These are phyloP conservation scores for Nettapus auritus DNA, from an alignment of 2,113 vertebrate genomes.

Conservation along the genomic window DNA sequence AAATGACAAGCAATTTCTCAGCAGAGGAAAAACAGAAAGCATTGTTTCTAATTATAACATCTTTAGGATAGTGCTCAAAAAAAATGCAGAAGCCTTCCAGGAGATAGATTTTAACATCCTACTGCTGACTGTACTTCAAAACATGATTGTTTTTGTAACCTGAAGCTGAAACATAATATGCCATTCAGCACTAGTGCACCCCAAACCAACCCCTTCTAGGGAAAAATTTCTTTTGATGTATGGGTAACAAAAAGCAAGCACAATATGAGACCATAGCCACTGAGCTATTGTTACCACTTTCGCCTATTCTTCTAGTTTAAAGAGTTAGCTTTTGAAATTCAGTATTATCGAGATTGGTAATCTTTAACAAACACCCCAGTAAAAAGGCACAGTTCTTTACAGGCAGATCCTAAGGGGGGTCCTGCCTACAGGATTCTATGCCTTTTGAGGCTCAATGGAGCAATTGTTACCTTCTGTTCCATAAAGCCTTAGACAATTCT, in stretches of 20 bases:
- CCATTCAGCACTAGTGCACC: slow-evolving; percentile 37
- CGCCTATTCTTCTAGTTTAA: slow-evolving; percentile 62
- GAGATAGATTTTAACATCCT: slow-evolving; percentile 30
- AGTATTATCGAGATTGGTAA: slow-evolving; percentile 72
- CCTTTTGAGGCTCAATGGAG: slow-evolving; percentile 74
- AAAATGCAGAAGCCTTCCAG: slow-evolving; percentile 39
- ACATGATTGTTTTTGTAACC: slow-evolving; percentile 59
- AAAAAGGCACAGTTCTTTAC: slow-evolving; percentile 52
- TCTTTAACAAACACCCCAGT: slow-evolving; percentile 75
- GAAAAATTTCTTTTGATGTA: slow-evolving; percentile 67
- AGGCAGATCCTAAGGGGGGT: slow-evolving; percentile 48
- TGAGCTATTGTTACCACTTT: slow-evolving; percentile 66
- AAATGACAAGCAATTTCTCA: slow-evolving; percentile 32
- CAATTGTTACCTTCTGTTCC: slow-evolving; percentile 76
- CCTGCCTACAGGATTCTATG: slow-evolving; percentile 68
- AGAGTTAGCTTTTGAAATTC: slow-evolving; percentile 76
- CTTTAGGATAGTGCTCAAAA: neutral
- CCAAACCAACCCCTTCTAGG: slow-evolving; percentile 17
- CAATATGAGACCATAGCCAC: slow-evolving; percentile 45
- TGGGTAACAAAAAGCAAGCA: slow-evolving; percentile 45
- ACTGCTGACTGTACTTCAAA: slow-evolving; percentile 46
- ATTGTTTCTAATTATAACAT: slow-evolving; percentile 27
- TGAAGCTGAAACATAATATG: slow-evolving; percentile 47
- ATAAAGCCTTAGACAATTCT: slow-evolving; percentile 71
- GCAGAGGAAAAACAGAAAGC: neutral